phyloP scores from a whole-genome alignment of 2,113 vertebrate species.

The Galemys pyrenaicus region DNA sequence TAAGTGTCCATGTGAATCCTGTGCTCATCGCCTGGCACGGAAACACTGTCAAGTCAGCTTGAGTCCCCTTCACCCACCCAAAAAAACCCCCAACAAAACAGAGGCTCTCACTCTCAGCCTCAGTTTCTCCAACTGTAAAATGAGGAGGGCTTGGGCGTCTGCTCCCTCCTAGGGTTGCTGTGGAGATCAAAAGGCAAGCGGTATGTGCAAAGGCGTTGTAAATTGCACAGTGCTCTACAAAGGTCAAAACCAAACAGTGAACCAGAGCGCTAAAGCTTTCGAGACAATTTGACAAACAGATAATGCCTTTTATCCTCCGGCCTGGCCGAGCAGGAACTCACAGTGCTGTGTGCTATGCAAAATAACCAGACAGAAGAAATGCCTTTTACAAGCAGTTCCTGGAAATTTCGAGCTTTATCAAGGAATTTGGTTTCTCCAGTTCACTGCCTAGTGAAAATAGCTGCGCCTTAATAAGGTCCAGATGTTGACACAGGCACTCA shows the following conservation, averaged over 20 bases:
- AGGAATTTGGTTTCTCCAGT: conserved; percentile 88
- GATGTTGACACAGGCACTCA: conserved; percentile 87
- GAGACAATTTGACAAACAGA: conserved; percentile 73
- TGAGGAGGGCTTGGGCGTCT: not conserved
- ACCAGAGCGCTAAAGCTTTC: conserved; percentile 54
- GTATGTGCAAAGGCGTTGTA: conserved; percentile 17
- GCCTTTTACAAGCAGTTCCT: conserved; percentile 85
- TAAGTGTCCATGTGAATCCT: not conserved
- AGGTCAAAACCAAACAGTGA: conserved; percentile 59
- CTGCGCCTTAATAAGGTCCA: conserved; percentile 87
- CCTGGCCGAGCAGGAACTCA: conserved; percentile 27
- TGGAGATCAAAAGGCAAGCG: conserved; percentile 57
- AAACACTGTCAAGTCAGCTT: not conserved
- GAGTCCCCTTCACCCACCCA: not conserved
- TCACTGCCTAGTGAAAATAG: conserved; percentile 88
- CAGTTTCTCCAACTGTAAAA: conserved; percentile 40
- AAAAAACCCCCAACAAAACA: not conserved
- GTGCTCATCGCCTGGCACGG: not conserved
- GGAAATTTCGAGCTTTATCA: conserved; percentile 87
- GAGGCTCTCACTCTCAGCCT: not conserved
- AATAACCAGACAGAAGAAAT: conserved; percentile 85
- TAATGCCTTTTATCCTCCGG: conserved; percentile 75
- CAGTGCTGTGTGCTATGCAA: conserved; percentile 76
- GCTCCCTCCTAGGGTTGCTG: not conserved
- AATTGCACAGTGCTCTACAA: not conserved